Percentiles rank a stretch among this genome's conserved stretches.
Conservation (phyloP, 2,797 vertebrate genomes). For the Sarcoramphus papa region DNA sequence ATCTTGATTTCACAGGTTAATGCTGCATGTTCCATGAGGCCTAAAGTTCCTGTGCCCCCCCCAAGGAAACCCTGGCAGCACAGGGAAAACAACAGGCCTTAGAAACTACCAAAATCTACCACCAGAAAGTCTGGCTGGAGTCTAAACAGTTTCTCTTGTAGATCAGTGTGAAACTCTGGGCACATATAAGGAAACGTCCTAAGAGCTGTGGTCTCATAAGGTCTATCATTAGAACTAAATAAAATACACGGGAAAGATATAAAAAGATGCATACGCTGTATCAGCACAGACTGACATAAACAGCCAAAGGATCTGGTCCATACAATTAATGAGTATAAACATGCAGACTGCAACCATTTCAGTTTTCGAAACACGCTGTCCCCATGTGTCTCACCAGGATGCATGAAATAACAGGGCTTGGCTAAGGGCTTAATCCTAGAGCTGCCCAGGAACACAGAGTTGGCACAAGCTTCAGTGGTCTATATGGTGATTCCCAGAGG, state of each 20-base stretch:
- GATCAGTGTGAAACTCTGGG: neutral
- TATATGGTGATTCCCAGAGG: neutral
- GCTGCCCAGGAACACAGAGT: neutral
- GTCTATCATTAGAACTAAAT: neutral
- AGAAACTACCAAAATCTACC: neutral
- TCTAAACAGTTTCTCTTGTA: neutral
- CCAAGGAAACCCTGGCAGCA: neutral
- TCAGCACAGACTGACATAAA: neutral
- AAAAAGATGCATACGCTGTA: accelerated
- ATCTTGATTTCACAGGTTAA: slow-evolving; percentile 73
- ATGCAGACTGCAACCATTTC: neutral
- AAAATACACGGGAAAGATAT: neutral
- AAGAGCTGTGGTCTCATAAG: neutral
- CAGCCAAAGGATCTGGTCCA: neutral
- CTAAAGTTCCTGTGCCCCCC: neutral
- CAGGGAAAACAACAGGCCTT: neutral
- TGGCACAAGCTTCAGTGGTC: neutral
- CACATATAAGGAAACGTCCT: neutral
- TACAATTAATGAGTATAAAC: neutral
- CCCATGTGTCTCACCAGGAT: neutral
- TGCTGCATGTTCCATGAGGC: slow-evolving; percentile 48
- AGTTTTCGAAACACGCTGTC: neutral
- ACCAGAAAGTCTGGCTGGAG: neutral
- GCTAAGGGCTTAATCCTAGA: neutral
- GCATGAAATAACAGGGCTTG: neutral